Conservation (phyloP, 1,140 invertebrate species). For the Orius laevigatus region DNA sequence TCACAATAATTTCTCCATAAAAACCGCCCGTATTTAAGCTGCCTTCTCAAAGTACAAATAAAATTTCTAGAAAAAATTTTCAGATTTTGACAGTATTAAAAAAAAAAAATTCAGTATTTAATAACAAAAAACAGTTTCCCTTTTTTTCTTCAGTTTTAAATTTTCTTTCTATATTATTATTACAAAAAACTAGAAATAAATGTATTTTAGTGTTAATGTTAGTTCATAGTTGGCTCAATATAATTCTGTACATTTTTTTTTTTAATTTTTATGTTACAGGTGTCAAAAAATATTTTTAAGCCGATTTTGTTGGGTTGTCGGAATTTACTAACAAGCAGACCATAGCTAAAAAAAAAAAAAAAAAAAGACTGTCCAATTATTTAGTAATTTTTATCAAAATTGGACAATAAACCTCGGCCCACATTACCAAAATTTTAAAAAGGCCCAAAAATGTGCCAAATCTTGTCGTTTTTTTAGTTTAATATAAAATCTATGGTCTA, state of each 20-base stretch:
- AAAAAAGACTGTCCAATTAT: slow-evolving; percentile 16
- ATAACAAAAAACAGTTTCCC: background rate
- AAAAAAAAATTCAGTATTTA: too few species aligned
- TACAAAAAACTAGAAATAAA: slow-evolving; percentile 12
- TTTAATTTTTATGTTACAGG: slow-evolving; percentile 5
- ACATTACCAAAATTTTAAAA: background rate
- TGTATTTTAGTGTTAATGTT: slow-evolving; percentile 14
- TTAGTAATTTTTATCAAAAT: slow-evolving; percentile 8
- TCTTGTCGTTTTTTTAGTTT: slow-evolving; percentile 3
- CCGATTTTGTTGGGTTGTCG: background rate
- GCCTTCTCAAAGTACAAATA: slow-evolving; percentile 17
- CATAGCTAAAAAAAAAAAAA: slow-evolving; percentile 5
- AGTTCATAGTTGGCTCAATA: slow-evolving; percentile 14
- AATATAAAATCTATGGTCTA: background rate
- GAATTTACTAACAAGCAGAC: background rate
- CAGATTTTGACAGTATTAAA: too few species aligned
- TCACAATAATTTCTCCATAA: too few species aligned
- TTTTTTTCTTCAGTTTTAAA: background rate
- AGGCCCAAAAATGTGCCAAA: too few species aligned
- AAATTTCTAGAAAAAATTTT: background rate
- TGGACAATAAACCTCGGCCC: slow-evolving; percentile 14
- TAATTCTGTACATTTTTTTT: slow-evolving; percentile 12
- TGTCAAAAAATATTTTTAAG: slow-evolving; percentile 1
- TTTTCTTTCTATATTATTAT: slow-evolving; percentile 8
- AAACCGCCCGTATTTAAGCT: slow-evolving; percentile 14